Base-by-base conservation (phyloP, 1,140 invertebrate genomes). In the Halyomorpha halys region DNA sequence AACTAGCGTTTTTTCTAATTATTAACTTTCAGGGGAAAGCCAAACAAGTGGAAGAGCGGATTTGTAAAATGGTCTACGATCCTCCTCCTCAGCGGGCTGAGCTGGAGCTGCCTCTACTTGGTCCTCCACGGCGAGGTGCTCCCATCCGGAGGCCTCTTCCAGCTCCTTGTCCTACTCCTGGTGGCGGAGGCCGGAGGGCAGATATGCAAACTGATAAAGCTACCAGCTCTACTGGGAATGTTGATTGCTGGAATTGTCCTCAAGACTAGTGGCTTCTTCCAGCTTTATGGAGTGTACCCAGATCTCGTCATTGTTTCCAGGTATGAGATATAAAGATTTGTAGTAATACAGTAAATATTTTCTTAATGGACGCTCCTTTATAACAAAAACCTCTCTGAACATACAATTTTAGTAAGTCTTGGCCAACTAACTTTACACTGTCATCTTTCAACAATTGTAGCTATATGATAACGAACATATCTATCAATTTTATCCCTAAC, bases 141-240 rank as follows among this genome's bases (percentile, higher is more conserved):
- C 2, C 80, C 79, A 0, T 86, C 86, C 19, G 89, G 90, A 8
- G 84, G 86, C 67, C 75, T 92, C 1, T 93, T 90, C 70, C 82
- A 83, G 61, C 74, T 94, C 2, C 84, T 87, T 2, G 76, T 85
- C 0, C 64, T 71, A 6, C 25, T 68, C 8, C 8, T 68, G 3
- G 19, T 59, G 14, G 69, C 70, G 1, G 54, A 63, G 44, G n/a
- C 65, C 4, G 63, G 54, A 11, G 70, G 69, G 5, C 51, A 53
- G 19, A 11, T 69, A 11, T 59, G 63, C 0, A 27, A 13, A 13
- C 45, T 66, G 13, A 3, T 69, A 6, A 54, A 34, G 19, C 30
- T 71, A 14, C 70, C 70, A 0, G 64, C 70, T 0, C 44, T 71
- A 27, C 64, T 71, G 15, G 70, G 70, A 19, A 71, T 71, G 70